A percentile compares a stretch with the other conserved stretches of the same genome.
Conservation (phyloP, 2,113 vertebrate genomes). For the Salvelinus namaycush region DNA sequence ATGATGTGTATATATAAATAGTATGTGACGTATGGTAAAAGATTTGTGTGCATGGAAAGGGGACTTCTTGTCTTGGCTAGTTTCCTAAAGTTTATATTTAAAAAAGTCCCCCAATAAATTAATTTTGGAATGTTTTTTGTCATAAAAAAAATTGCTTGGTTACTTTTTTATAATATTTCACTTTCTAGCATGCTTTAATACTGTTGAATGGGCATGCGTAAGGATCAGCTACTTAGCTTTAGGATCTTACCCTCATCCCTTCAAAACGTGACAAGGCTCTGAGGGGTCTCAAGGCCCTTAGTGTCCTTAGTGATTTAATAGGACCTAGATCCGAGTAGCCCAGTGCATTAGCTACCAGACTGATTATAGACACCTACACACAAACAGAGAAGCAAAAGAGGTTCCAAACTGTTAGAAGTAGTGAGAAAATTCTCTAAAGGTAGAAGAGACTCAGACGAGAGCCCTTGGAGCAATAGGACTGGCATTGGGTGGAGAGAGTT, state of each 20-base stretch:
- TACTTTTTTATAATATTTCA: slow-evolving; percentile 75
- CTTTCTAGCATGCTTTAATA: slow-evolving; percentile 95
- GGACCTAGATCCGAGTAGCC: slow-evolving; percentile 99
- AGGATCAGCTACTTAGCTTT: slow-evolving; percentile 97
- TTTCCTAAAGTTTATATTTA: slow-evolving; percentile 40
- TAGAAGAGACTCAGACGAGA: slow-evolving; percentile 45
- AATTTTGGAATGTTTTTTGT: slow-evolving; percentile 37
- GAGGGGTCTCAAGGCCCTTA: slow-evolving; percentile 99
- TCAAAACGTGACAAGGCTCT: slow-evolving; percentile 99
- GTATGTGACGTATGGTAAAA: slow-evolving; percentile 65
- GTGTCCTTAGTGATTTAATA: slow-evolving; percentile 99
- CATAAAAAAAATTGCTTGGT: slow-evolving; percentile 35
- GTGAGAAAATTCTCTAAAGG: slow-evolving; percentile 75
- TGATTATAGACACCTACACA: slow-evolving; percentile 99
- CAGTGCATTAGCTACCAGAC: slow-evolving; percentile 99
- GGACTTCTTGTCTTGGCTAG: slow-evolving; percentile 58
- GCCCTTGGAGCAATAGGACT: slow-evolving; percentile 71
- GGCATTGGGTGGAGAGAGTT: slow-evolving; percentile 83
- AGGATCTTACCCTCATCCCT: slow-evolving; percentile 99
- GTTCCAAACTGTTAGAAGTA: slow-evolving; percentile 98
- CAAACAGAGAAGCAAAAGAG: slow-evolving; percentile 94
- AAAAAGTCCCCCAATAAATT: slow-evolving; percentile 56
- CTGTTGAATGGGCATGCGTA: slow-evolving; percentile 97
- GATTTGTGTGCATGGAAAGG: slow-evolving; percentile 66
- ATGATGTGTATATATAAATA: slow-evolving; percentile 72